These are phyloP conservation scores for Aspidiotus rigidus DNA, from an alignment of 2,888 invertebrate genomes.

Conservation along the genomic window DNA sequence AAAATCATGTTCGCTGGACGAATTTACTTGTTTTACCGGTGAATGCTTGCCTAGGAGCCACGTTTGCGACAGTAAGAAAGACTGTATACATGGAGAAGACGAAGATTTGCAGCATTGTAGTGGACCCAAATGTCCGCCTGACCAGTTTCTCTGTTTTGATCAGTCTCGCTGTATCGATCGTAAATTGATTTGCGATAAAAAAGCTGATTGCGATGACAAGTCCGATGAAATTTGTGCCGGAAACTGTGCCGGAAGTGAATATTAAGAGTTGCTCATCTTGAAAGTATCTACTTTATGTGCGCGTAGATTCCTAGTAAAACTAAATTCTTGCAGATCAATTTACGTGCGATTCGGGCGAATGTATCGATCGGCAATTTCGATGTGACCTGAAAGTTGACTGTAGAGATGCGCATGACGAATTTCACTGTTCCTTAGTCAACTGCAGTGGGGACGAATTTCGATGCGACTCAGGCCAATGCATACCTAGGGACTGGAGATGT, in stretches of 20 bases:
- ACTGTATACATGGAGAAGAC: conserved; percentile 52
- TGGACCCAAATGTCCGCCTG: conserved; percentile 33
- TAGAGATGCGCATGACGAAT: conserved; percentile 43
- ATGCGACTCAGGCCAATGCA: conserved; percentile 43
- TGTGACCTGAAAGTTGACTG: conserved; percentile 64
- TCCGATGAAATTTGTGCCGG: conserved; percentile 44
- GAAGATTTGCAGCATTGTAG: conserved; percentile 46
- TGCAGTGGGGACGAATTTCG: conserved; percentile 35
- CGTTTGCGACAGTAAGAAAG: conserved; percentile 48
- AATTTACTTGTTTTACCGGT: conserved; percentile 46
- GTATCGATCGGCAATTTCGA: conserved; percentile 48
- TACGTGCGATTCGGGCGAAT: conserved; percentile 58
- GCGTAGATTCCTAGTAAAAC: not conserved
- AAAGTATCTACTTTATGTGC: not conserved
- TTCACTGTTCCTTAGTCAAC: conserved; percentile 35
- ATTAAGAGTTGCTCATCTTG: not conserved
- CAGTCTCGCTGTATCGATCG: conserved; percentile 47
- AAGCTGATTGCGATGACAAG: conserved; percentile 46
- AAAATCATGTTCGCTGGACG: conserved; percentile 47
- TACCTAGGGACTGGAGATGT: conserved; percentile 44
- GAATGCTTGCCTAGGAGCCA: conserved; percentile 42
- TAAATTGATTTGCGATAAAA: conserved; percentile 48
- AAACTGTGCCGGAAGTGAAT: conserved; percentile 43
- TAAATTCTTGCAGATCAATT: conserved; percentile 43
- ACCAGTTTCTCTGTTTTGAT: conserved; percentile 47